A percentile compares a stretch with the other conserved stretches of the same genome.
phyloP scores from a whole-genome alignment of 35 echinoderm and acorn worm species.

The Nesometra sesokonis region DNA sequence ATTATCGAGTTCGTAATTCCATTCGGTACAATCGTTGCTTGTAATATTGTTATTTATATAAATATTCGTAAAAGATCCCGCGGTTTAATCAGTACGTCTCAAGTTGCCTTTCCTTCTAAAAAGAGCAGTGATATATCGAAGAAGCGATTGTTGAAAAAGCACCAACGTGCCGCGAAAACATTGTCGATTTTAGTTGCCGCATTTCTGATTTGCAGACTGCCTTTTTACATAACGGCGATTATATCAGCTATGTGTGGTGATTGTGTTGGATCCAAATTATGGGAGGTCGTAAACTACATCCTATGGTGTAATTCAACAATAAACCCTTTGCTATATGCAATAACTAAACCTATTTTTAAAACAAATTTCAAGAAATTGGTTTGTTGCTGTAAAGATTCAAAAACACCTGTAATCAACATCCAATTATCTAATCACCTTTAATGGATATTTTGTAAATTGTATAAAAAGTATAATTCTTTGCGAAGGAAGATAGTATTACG shows the following conservation, averaged over 20 bases:
- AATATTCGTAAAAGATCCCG: neutral
- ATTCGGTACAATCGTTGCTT: neutral
- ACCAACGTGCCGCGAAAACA: constrained; percentile 10
- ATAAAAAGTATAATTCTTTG: too few species aligned
- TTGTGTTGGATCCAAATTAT: constrained; percentile 3
- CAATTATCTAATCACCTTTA: neutral
- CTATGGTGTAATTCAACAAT: constrained; percentile 19
- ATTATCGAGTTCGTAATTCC: constrained; percentile 19
- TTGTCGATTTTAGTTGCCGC: constrained; percentile 9
- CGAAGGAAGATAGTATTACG: too few species aligned
- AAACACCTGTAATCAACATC: neutral
- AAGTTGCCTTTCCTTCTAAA: neutral
- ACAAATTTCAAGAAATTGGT: neutral
- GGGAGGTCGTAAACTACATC: constrained; percentile 22
- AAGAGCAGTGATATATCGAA: neutral
- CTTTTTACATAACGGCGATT: neutral
- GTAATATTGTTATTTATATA: neutral
- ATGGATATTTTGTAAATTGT: too few species aligned
- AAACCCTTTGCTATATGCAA: constrained; percentile 32
- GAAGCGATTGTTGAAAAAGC: neutral
- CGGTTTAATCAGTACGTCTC: neutral
- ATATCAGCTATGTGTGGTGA: constrained; percentile 6
- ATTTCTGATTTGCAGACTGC: constrained; percentile 26
- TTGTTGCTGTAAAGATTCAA: neutral
- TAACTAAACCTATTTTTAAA: constrained; percentile 16